Conservation (phyloP, 1,140 invertebrate species). For the Drosophila melanica region DNA sequence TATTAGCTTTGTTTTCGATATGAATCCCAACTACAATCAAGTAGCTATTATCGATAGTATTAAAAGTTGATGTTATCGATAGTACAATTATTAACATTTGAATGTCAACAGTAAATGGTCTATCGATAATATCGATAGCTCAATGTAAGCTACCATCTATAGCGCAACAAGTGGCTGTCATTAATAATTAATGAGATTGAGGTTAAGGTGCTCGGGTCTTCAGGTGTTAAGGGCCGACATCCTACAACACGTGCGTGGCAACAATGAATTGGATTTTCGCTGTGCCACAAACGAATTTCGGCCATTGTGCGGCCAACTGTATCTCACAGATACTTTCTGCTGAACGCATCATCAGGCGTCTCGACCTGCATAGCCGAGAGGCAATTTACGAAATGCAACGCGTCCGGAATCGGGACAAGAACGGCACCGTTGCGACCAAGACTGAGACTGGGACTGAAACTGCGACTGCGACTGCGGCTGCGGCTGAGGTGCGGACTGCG, state of each 20-base stretch:
- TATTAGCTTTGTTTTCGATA: too few species aligned
- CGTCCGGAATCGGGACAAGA: conserved; percentile 30
- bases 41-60: too few species aligned
- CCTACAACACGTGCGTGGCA: conserved; percentile 20
- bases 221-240: conserved; percentile 15
- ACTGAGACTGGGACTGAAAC: conserved; percentile 14
- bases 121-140: background rate
- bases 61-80: too few species aligned
- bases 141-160: background rate
- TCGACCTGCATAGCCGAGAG: conserved; percentile 54
- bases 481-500: too few species aligned
- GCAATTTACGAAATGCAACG: conserved; percentile 64
- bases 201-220: conserved; percentile 2
- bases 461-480: conserved; percentile 10
- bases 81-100: too few species aligned
- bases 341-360: conserved; percentile 44
- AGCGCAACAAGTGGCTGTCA: conserved; percentile 10
- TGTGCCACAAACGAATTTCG: conserved; percentile 29
- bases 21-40: too few species aligned
- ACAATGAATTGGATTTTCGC: conserved; percentile 29
- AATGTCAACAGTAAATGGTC: too few species aligned
- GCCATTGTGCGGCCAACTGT: conserved; percentile 36
- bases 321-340: conserved; percentile 44
- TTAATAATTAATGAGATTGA: conserved; percentile 29
- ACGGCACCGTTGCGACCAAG: conserved; percentile 4